Base-by-base conservation (phyloP, 2,113 vertebrate species). In the Meriones unguiculatus region DNA sequence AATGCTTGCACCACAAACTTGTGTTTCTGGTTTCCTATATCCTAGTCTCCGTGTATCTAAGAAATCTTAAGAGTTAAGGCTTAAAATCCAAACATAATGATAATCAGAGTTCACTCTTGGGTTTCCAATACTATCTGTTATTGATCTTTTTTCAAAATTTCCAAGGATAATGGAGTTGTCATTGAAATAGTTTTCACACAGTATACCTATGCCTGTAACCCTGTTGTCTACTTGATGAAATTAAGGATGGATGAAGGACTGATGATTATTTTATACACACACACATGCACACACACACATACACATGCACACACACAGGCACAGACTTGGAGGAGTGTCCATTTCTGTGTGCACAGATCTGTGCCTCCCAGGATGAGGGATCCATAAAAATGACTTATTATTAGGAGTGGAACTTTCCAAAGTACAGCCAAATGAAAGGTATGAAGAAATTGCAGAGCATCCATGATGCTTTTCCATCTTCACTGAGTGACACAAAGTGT, bases 161-260 rank as follows among this genome's bases (percentile, higher is more conserved):
- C 12, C 30, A 59, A n/a, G 32, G 67, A 28, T 25, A 50, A 5
- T 1, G 3, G 38, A 67, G 3, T 22, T 95, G 13, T 73, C n/a
- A 20, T 0, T 52, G 3, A 1, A 35, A 7, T 41, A 57, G 2
- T n/a, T 0, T 87, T 76, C 64, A 1, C 1, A 54, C 1, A 24
- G 7, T 10, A 85, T 65, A 65, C 24, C 13, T 30, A 13, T 30
- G 25, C 25, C 46, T 46, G 14, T 18, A 30, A 4, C 4, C 13
- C 46, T 46, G 84, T 32, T 86, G 41, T 69, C 17, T 50, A 50
- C 8, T 67, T 86, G 8, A 32, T 30, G 17, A 38, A 3, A 46
- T 46, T 50, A 46, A 67, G 62, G 62, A 67, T 14, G 11, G 8
- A 22, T 22, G 9, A 13, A 46, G 28, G 17, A 50, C 20, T 65